Evolutionary conservation across 2,888 invertebrate genomes (phyloP), one percentile per base, ranked within the genome.

Genomic region (Thera obeliscata): DNA sequence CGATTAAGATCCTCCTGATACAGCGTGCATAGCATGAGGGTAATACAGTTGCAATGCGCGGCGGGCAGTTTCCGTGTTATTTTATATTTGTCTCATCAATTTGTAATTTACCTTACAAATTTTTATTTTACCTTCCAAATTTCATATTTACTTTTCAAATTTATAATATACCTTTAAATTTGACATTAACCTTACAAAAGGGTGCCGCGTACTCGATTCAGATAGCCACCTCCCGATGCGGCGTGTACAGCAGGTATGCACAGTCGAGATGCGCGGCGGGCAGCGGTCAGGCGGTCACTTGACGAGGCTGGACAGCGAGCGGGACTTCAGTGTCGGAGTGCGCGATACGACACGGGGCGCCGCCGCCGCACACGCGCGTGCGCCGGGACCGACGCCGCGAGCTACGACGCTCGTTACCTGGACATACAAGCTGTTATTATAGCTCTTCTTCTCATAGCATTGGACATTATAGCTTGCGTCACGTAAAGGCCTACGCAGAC

Each of bases 251-350:
- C 59, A 72, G 64, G 60, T 60, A 60, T 3, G 71, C 73, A 71
- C 72, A 72, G 68, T 74, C 74, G 74, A 66, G 72, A 62, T 73
- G 72, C 64, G 66, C 61, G 62, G 63, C 68, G 66, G 69, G 75
- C 75, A 66, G 62, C 75, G 79, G 89, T 91, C 91, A 91, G 80
- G 91, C 93, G 82, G 91, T 92, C 88, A 93, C 91, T 91, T 92
- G 82, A 91, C 93, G 91, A 93, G 94, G 84, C 92, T 93, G 93
- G 94, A 93, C 84, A 93, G 94, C 84, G 94, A 94, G 85, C 93
- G 94, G 88, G 91, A 91, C 79, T 82, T 94, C 93, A 91, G 91
- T 85, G 91, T 93, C 93, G 90, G 91, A 85, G 91, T 87, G 93
- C 75, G 91, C 72, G 91, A 88, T 74, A 80, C 93, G 91, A 81